Base-by-base conservation (phyloP, 2,888 invertebrate genomes). In the Tuta absoluta region DNA sequence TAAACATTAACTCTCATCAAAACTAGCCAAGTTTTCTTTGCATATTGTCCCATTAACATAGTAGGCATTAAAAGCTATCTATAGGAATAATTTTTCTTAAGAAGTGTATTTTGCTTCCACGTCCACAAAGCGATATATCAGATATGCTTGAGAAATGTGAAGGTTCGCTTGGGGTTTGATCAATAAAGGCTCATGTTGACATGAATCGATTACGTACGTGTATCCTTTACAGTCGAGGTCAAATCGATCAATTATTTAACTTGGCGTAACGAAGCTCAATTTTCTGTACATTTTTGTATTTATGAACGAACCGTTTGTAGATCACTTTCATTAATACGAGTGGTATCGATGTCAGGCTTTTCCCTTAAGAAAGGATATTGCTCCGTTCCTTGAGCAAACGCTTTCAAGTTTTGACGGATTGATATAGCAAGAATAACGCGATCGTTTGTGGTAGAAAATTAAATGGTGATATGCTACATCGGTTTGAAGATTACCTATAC, bases 111-210 rank as follows among this genome's bases (percentile, higher is more conserved):
- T 28, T 49, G 28, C 24, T 28, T 28, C 24, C 14, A 21, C 48
- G 28, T 19, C 53, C 56, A 63, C 23, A 28, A 24, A 17, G 63
- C 38, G 24, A 63, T 63, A 41, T 51, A 56, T 63, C 63, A n/a
- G n/a, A 56, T 56, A 8, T 19, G 41, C 38, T 62, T 23, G 62
- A 53, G 38, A 62, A 33, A 24, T 41, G 59, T 4, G 51, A 51
- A 51, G 62, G 62, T 62, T 62, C 51, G 58, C 24, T 60, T 60
- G 60, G 10, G 33, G 33, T 33, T 33, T 33, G 4, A 45, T 45
- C 60, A 62, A 57, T 66, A 66, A 67, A 37, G 56, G 61, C 21
- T 62, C 64, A 66, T 58, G 59, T 65, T 61, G 67, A 12, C 41
- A 2, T 21, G 59, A 17, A 38, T 38, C 33, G 59, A n/a, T 38